Evolutionary conservation across 2,888 invertebrate species (phyloP).

Genomic region (Spodoptera picta): DNA sequence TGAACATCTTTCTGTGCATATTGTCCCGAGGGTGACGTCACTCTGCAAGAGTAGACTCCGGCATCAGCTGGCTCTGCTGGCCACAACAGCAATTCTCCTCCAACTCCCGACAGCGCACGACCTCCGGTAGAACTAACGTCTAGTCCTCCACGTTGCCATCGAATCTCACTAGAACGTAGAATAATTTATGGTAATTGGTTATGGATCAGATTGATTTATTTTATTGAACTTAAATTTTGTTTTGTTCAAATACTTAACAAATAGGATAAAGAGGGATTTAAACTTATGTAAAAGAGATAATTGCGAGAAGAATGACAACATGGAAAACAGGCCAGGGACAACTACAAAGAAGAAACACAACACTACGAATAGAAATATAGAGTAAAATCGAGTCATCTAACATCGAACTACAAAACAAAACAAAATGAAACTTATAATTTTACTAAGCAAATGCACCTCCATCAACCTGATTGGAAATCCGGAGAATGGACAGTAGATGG

Average conservation of each 20-base stretch:
- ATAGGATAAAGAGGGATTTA: too few relatives aligned
- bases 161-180: conserved; percentile 73
- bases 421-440: conserved; percentile 84
- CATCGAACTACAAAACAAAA: conserved; percentile 59
- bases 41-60: conserved; percentile 93
- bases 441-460: conserved; percentile 89
- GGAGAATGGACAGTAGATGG: conserved; percentile 94
- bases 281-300: too few relatives aligned
- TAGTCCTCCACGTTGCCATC: conserved; percentile 80
- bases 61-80: conserved; percentile 90
- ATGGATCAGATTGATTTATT: background rate
- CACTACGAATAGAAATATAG: conserved; percentile 6
- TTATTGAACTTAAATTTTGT: too few relatives aligned
- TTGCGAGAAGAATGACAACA: background rate
- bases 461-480: conserved; percentile 94
- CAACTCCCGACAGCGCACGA: conserved; percentile 69
- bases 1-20: conserved; percentile 93
- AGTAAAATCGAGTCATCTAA: conserved; percentile 21
- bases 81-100: conserved; percentile 84
- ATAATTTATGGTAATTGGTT: background rate
- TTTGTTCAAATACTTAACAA: too few relatives aligned
- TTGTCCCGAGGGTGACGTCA: conserved; percentile 92
- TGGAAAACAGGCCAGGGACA: conserved; percentile 1
- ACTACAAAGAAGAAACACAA: conserved; percentile 13
- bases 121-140: conserved; percentile 71